phyloP scores from a whole-genome alignment of 2,113 vertebrate species.

The Aythya baeri region DNA sequence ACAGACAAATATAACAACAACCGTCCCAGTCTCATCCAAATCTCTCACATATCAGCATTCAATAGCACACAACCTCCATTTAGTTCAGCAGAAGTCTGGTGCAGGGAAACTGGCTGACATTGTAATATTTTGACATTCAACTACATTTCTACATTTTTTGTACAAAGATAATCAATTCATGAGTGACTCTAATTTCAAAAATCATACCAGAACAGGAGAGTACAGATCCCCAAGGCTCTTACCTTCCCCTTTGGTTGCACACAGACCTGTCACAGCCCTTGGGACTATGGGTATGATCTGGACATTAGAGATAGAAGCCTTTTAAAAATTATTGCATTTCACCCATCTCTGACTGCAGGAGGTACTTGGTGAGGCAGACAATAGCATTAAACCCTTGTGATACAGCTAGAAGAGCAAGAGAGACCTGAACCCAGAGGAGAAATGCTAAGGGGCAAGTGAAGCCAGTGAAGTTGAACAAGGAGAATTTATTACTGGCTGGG shows the following conservation, averaged over 20 bases:
- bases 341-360: background rate
- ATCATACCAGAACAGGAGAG: background rate
- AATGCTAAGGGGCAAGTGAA: accelerated
- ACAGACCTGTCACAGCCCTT: background rate
- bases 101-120: background rate
- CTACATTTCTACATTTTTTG: background rate
- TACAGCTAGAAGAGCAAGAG: background rate
- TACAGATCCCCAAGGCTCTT: background rate
- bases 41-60: background rate
- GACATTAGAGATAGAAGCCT: accelerated
- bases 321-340: background rate
- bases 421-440: background rate
- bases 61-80: background rate
- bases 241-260: background rate
- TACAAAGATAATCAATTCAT: background rate
- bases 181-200: background rate
- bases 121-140: background rate
- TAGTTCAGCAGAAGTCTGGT: background rate
- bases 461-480: background rate
- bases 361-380: background rate
- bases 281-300: background rate
- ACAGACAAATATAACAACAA: background rate
- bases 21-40: background rate
- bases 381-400: background rate
- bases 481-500: background rate